Percentiles rank a stretch among this genome's conserved stretches.
phyloP scores from a whole-genome alignment of 2,113 vertebrate genomes.

The Coptodon bakossiorum region DNA sequence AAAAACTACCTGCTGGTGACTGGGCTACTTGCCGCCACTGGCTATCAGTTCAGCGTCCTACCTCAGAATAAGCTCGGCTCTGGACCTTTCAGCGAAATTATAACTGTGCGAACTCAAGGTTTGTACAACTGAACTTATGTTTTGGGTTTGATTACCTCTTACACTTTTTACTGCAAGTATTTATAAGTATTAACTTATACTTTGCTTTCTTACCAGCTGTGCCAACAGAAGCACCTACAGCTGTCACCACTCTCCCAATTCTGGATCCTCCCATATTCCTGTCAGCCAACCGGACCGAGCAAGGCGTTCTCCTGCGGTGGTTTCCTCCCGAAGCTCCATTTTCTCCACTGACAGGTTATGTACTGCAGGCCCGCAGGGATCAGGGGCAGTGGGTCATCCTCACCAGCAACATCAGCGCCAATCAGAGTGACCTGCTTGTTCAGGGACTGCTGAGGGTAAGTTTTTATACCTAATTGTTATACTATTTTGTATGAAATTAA shows the following conservation, averaged over 20 bases:
- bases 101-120: constrained; percentile 83
- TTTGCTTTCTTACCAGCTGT: constrained; percentile 63
- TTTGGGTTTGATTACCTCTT: background rate
- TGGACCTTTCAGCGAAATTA: constrained; percentile 92
- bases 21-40: constrained; percentile 76
- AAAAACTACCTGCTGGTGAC: constrained; percentile 80
- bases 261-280: constrained; percentile 80
- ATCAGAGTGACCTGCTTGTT: constrained; percentile 79
- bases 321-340: constrained; percentile 69
- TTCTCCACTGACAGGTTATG: constrained; percentile 74
- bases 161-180: background rate
- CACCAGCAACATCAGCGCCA: constrained; percentile 73
- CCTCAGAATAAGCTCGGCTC: constrained; percentile 95
- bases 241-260: constrained; percentile 46
- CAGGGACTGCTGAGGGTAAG: constrained; percentile 86
- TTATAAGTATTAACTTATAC: background rate
- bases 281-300: constrained; percentile 73
- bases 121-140: constrained; percentile 8
- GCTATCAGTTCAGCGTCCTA: constrained; percentile 93
- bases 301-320: constrained; percentile 84
- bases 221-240: constrained; percentile 71
- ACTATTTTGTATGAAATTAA: background rate
- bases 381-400: constrained; percentile 83
- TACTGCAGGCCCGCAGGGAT: constrained; percentile 82
- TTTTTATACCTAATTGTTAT: background rate